A percentile compares a stretch with the other conserved stretches of the same genome.
These are phyloP conservation scores for Petrocephalus zakoni DNA, from an alignment of 2,113 vertebrate genomes.

Conservation along the genomic window DNA sequence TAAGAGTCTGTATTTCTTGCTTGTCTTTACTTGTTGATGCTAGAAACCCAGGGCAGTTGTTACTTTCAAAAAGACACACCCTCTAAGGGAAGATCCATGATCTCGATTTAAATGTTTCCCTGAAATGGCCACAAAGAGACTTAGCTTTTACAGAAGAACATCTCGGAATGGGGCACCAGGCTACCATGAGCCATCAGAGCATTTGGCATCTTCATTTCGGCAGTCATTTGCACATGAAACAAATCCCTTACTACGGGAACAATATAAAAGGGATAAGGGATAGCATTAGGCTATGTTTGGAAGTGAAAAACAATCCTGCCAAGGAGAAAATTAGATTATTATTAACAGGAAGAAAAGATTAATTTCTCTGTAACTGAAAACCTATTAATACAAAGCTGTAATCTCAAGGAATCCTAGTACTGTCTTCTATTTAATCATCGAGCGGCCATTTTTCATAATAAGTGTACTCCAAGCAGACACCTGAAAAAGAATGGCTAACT, in stretches of 20 bases:
- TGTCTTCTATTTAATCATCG: slow-evolving; percentile 5
- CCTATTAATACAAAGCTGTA: slow-evolving; percentile 25
- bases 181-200: not conserved
- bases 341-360: not conserved
- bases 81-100: not conserved
- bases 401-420: slow-evolving; percentile 20
- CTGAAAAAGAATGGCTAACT: not conserved
- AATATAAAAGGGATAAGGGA: not conserved
- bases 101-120: not conserved
- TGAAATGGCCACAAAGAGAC: not conserved
- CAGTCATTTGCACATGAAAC: not conserved
- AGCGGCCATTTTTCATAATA: slow-evolving; percentile 15
- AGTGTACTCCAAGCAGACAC: not conserved
- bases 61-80: not conserved
- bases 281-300: not conserved
- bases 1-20: slow-evolving; percentile 13
- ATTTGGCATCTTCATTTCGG: not conserved
- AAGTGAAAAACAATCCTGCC: not conserved
- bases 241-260: not conserved
- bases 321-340: not conserved
- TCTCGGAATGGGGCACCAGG: not conserved
- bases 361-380: slow-evolving; percentile 26
- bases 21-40: not conserved
- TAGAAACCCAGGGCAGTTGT: not conserved
- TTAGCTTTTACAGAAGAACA: not conserved